Evolutionary conservation across 2,113 vertebrate genomes (phyloP), one percentile per base, ranked within the genome.

Genomic region (Myotis davidii): DNA sequence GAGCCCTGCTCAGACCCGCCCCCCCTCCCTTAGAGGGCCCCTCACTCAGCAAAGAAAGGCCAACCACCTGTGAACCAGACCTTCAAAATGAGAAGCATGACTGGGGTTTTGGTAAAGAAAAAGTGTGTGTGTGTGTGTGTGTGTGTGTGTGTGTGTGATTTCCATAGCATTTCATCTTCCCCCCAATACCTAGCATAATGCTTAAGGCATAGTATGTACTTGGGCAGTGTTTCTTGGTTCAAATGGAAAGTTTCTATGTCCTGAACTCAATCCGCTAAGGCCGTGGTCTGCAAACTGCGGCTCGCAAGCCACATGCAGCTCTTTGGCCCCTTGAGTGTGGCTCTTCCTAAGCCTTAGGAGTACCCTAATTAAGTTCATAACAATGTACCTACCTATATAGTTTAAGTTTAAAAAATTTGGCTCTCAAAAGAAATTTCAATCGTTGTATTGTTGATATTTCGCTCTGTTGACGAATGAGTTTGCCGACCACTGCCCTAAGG

Each of bases 121-220:
- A 69, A 70, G 32, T 59, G 21, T 59, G 56, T 25, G 56, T 59
- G 73, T 89, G n/a, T 45, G 9, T 50, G 10, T 21, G 17, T 87
- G 5, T 76, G 13, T 88, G 67, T 76, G 4, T 42, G 9, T 78
- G 17, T 76, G 17, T 85, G 20, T 81, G 16, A 2, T 52, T 94
- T 93, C 64, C 32, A 89, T 5, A 82, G 20, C 25, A 78, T 34
- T 85, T 87, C 37, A 32, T 90, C 59, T 95, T 91, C 74, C 37
- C 85, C 78, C 78, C 27, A 74, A 39, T 3, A 89, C 25, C 23
- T 16, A 27, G 16, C 48, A 84, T 34, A 56, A 61, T 59, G 39
- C 23, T 73, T 79, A 37, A 32, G 1, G 37, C 9, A 56, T 1
- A n/a, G 23, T 42, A 74, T 20, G 39, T 17, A 81, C 52, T 79